Base-by-base conservation (phyloP, 2,113 vertebrate species). In the Pterocles orientalis region DNA sequence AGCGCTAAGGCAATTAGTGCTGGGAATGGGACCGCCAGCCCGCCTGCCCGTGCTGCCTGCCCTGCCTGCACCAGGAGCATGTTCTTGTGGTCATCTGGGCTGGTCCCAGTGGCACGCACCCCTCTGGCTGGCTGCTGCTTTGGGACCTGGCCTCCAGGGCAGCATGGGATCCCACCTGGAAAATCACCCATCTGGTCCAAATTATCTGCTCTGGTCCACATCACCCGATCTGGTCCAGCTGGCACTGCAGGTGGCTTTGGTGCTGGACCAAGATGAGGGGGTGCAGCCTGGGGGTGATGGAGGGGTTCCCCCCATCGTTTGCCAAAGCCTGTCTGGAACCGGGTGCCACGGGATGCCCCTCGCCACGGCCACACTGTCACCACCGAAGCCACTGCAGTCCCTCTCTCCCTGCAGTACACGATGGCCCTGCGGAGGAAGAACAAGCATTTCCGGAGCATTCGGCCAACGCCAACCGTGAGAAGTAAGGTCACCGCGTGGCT, bases 381-480 rank as follows among this genome's bases (percentile, higher is more conserved):
- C 0, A 1, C 26, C 2, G 0, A 62, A 43, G 47, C 77, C 50
- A 16, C 58, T 76, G 13, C 19, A 3, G 1, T 34, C 28, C 47
- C 23, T 90, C 65, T 94, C 60, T 92, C 53, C 62, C 66, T 62
- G 62, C 84, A 95, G 95, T 96, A 98, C 98, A 98, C 98, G 79
- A 97, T 97, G 96, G 98, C 98, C 39, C 95, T 98, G 76, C 97
- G 98, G 95, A 98, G 98, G 88, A 98, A 97, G 18, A 98, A 96
- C 85, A 97, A 98, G 65, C 96, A 97, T 50, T 97, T 96, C 73
- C 96, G 95, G 86, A 98, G 98, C 93, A 96, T 98, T 87, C 98
- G 98, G 33, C 98, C 98, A 15, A 98, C 98, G 0, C 91, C 98
- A 33, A 98, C 97, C 1, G 73, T 98, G 88, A 98, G 98, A 96